phyloP scores from a whole-genome alignment of 2,888 invertebrate genomes.

The Callyntrura guangdongensis region DNA sequence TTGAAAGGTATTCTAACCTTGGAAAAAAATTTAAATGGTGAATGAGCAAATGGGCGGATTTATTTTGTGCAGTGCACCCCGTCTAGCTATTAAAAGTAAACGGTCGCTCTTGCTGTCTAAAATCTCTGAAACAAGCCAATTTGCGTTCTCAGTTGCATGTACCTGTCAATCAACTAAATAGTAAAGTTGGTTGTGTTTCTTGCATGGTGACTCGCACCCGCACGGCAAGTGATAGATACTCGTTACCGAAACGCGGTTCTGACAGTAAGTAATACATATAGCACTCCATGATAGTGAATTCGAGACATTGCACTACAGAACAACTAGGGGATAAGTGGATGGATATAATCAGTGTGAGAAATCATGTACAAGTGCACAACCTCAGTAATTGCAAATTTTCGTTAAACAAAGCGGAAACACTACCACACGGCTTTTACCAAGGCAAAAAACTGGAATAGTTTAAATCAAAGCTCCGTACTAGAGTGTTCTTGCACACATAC shows the following conservation, averaged over 20 bases:
- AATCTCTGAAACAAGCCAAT: conserved; percentile 42
- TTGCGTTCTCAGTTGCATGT: conserved; percentile 35
- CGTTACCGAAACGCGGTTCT: neutral
- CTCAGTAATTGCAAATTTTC: conserved; percentile 68
- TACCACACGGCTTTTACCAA: conserved; percentile 14
- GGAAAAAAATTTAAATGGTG: neutral
- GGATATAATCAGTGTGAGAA: conserved; percentile 76
- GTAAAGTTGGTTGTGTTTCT: neutral
- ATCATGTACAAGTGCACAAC: conserved; percentile 48
- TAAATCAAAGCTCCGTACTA: conserved; percentile 29
- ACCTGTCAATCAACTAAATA: conserved; percentile 65
- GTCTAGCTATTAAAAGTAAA: conserved; percentile 21
- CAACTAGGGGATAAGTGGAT: neutral
- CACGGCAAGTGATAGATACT: no score
- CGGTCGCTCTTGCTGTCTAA: neutral
- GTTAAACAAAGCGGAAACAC: conserved; percentile 66
- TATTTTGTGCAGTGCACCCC: neutral
- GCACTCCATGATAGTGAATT: no score
- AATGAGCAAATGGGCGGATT: neutral
- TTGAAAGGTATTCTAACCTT: conserved; percentile 1
- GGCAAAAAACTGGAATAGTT: conserved; percentile 33
- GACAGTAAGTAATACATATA: no score
- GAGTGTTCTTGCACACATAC: neutral
- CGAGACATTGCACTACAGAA: no score
- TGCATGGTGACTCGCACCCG: neutral